phyloP scores from a whole-genome alignment of 1,140 invertebrate genomes.

The Cotesia glomerata region DNA sequence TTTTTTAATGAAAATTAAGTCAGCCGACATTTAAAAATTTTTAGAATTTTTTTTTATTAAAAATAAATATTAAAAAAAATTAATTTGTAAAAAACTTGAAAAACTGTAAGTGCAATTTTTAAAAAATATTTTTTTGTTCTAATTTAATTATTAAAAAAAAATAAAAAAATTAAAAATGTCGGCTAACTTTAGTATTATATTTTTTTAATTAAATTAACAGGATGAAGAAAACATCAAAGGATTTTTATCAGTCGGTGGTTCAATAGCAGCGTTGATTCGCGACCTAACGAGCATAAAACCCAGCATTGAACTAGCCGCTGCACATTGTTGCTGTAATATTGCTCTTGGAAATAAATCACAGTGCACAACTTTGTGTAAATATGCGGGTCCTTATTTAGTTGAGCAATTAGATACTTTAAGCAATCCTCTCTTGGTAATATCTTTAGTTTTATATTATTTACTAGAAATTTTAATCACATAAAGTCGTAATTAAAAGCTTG shows the following conservation, averaged over 20 bases:
- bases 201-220: slow-evolving; percentile 37
- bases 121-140: too few relatives aligned
- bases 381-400: slow-evolving; percentile 50
- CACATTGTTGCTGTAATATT: slow-evolving; percentile 60
- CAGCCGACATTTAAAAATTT: too few relatives aligned
- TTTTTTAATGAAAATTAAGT: too few relatives aligned
- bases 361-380: slow-evolving; percentile 51
- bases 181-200: too few relatives aligned
- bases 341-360: slow-evolving; percentile 54
- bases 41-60: too few relatives aligned
- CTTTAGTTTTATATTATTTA: background rate
- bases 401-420: slow-evolving; percentile 52
- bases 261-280: slow-evolving; percentile 47
- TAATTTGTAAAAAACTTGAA: too few relatives aligned
- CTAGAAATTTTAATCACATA: background rate
- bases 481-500: background rate
- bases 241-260: slow-evolving; percentile 51
- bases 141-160: too few relatives aligned
- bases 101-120: too few relatives aligned
- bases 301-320: slow-evolving; percentile 50
- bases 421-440: slow-evolving; percentile 50
- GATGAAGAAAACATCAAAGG: slow-evolving; percentile 51
- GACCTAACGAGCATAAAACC: slow-evolving; percentile 52
- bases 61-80: too few relatives aligned
- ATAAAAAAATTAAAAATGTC: too few relatives aligned